Percentiles rank a stretch among this genome's conserved stretches.
These are phyloP conservation scores for Poecile atricapillus DNA, from an alignment of 2,113 vertebrate species.

Conservation along the genomic window DNA sequence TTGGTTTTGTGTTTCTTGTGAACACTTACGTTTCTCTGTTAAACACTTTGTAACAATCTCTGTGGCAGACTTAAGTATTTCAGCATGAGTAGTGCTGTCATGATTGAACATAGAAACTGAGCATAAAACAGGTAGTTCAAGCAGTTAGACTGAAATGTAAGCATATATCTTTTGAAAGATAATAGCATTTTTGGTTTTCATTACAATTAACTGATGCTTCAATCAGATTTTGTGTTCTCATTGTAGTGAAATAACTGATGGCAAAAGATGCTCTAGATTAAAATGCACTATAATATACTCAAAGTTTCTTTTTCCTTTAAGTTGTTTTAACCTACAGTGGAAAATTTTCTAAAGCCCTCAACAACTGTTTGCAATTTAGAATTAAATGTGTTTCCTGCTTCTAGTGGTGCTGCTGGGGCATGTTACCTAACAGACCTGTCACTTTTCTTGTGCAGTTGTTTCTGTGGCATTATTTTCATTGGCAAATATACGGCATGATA, in stretches of 20 bases:
- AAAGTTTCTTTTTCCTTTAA: constrained; percentile 58
- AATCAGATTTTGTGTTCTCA: not conserved
- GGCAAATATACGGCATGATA: constrained; percentile 75
- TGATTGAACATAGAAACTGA: constrained; percentile 18
- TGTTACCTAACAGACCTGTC: constrained; percentile 69
- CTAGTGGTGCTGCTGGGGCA: constrained; percentile 12
- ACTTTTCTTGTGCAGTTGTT: constrained; percentile 78
- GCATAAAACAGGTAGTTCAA: constrained; percentile 27
- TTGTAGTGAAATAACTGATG: constrained; percentile 10
- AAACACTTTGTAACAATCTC: not conserved
- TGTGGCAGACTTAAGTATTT: not conserved
- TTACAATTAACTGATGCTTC: constrained; percentile 37
- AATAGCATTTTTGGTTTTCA: constrained; percentile 14
- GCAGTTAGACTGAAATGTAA: constrained; percentile 39
- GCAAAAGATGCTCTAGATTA: constrained; percentile 33
- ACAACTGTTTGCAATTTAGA: constrained; percentile 60
- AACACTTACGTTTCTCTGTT: not conserved
- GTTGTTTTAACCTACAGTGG: constrained; percentile 51
- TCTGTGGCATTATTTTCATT: constrained; percentile 75
- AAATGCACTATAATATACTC: constrained; percentile 24
- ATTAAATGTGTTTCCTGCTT: constrained; percentile 48
- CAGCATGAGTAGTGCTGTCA: not conserved
- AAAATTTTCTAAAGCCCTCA: constrained; percentile 54
- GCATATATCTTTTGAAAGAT: constrained; percentile 24
- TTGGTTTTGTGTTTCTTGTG: not conserved